Evolutionary conservation across 2,113 vertebrate genomes (phyloP).

Genomic region (Egretta garzetta): DNA sequence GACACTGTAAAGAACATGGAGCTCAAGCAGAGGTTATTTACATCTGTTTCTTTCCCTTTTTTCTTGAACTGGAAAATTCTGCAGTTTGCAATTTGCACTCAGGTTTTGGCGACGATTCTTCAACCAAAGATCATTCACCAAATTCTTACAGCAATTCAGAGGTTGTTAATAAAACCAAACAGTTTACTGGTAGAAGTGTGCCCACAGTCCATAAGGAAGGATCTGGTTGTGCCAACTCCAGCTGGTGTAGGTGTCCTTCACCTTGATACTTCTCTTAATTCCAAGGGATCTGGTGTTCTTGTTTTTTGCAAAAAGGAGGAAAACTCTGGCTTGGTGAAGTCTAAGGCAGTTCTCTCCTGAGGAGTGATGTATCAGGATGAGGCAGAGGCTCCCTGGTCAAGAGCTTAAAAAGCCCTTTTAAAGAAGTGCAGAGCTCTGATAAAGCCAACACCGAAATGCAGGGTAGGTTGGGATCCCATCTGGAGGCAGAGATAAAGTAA

Average conservation of each 20-base stretch:
- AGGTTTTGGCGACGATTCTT: neutral
- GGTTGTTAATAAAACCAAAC: neutral
- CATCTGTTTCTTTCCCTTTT: neutral
- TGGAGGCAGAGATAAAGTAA: neutral
- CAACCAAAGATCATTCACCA: neutral
- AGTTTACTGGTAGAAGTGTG: neutral
- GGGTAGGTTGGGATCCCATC: neutral
- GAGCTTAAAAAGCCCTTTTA: neutral
- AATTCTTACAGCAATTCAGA: neutral
- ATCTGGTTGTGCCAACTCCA: neutral
- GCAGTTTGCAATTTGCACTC: neutral
- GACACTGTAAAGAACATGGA: neutral
- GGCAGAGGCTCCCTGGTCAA: neutral
- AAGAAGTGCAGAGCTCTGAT: neutral
- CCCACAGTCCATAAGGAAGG: neutral
- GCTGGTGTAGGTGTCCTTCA: neutral
- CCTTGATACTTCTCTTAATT: neutral
- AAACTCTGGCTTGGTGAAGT: neutral
- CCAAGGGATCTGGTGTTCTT: neutral
- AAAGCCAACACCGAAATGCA: neutral
- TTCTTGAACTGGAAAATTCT: neutral
- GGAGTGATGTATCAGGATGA: neutral
- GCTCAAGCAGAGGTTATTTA: neutral
- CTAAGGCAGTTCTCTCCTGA: neutral
- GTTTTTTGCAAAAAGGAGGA: neutral